Conservation (phyloP, 2,797 vertebrate species). For the Pagetopsis macropterus region DNA sequence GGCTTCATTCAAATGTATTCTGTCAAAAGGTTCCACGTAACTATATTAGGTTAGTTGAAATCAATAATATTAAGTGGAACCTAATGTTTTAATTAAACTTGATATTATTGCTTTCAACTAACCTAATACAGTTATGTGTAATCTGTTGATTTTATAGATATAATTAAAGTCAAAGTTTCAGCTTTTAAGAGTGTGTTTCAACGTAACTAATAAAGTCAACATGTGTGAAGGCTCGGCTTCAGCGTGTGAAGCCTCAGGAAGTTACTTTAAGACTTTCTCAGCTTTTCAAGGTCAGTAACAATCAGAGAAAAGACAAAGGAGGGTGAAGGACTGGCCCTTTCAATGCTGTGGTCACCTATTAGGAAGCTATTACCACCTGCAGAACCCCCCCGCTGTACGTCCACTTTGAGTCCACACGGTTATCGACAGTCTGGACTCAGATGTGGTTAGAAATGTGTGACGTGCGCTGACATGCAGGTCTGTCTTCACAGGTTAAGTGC, state of each 20-base stretch:
- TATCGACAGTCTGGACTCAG: not conserved
- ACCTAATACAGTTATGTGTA: too few species aligned
- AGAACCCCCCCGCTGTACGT: not conserved
- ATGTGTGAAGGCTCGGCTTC: slow-evolving; percentile 13
- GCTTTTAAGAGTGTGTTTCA: not conserved
- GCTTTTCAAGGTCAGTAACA: not conserved
- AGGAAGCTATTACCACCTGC: not conserved
- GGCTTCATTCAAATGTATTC: too few species aligned
- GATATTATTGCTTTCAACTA: too few species aligned
- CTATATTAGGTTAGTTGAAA: too few species aligned
- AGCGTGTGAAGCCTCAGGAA: not conserved
- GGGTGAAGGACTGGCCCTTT: slow-evolving; percentile 3
- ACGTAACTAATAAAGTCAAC: slow-evolving; percentile 3
- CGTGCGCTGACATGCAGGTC: slow-evolving; percentile 12
- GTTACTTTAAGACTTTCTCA: slow-evolving; percentile 16
- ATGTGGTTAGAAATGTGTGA: slow-evolving; percentile 2
- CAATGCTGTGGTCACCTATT: not conserved
- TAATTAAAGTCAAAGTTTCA: too few species aligned
- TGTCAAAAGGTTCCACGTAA: too few species aligned
- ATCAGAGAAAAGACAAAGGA: not conserved
- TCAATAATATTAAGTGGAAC: too few species aligned
- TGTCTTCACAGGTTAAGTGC: slow-evolving; percentile 3
- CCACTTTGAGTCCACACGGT: not conserved
- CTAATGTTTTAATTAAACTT: too few species aligned
- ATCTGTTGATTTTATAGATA: too few species aligned